Percentiles rank a stretch among this genome's conserved stretches.
Conservation (phyloP, 2,113 vertebrate genomes). For the Myiozetetes cayanensis region DNA sequence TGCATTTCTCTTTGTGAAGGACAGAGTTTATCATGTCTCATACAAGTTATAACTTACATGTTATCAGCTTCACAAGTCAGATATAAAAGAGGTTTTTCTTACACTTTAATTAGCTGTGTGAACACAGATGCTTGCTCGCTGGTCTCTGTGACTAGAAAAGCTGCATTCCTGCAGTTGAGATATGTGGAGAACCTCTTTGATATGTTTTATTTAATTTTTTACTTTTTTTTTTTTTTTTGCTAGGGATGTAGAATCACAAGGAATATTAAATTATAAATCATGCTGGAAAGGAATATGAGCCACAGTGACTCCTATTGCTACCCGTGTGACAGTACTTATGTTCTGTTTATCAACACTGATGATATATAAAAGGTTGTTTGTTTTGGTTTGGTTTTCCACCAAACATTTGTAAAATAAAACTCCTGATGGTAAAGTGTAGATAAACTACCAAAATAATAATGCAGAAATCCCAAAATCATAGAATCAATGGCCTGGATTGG, state of each 20-base stretch:
- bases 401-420: background rate
- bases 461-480: background rate
- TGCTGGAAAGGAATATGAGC: background rate
- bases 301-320: background rate
- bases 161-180: conserved; percentile 41
- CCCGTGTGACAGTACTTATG: background rate
- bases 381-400: background rate
- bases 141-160: background rate
- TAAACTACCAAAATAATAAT: background rate
- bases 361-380: background rate
- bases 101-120: conserved; percentile 17
- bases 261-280: background rate
- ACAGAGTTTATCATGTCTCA: conserved; percentile 55
- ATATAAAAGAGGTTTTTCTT: conserved; percentile 18
- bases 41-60: conserved; percentile 47
- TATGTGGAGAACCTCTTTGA: conserved; percentile 17
- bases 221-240: background rate
- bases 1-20: conserved; percentile 45
- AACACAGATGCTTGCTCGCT: background rate
- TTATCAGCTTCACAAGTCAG: conserved; percentile 25
- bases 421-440: background rate
- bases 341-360: background rate
- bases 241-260: background rate
- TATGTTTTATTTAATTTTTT: background rate
- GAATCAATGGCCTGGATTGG: background rate